Conservation (phyloP, 2,113 vertebrate species). For the Dendropsophus ebraccatus region DNA sequence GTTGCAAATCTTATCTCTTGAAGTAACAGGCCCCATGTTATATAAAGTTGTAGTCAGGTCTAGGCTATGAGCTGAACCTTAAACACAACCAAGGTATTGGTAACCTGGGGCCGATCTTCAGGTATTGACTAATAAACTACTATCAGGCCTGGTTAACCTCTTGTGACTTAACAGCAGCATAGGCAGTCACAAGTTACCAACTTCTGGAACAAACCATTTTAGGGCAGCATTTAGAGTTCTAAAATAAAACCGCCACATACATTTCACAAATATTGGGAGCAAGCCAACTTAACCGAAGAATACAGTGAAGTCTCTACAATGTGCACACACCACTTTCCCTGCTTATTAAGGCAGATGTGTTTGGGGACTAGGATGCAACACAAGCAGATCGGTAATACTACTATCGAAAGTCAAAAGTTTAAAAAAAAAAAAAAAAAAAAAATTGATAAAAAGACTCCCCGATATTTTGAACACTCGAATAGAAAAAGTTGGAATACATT, state of each 20-base stretch:
- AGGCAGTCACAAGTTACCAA: background rate
- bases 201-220: slow-evolving; percentile 58
- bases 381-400: background rate
- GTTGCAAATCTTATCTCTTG: slow-evolving; percentile 76
- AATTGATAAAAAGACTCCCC: background rate
- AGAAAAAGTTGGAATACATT: slow-evolving; percentile 51
- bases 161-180: background rate
- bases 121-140: background rate
- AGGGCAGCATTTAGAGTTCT: slow-evolving; percentile 70
- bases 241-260: slow-evolving; percentile 34
- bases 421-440: background rate
- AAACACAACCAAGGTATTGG: slow-evolving; percentile 55
- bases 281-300: slow-evolving; percentile 50
- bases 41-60: slow-evolving; percentile 60
- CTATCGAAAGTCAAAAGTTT: background rate
- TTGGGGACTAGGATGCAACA: background rate
- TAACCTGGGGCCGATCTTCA: background rate
- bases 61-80: slow-evolving; percentile 62
- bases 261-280: slow-evolving; percentile 41
- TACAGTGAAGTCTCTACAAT: slow-evolving; percentile 34
- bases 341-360: slow-evolving; percentile 54
- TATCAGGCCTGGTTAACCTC: background rate
- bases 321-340: slow-evolving; percentile 21
- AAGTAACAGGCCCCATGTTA: slow-evolving; percentile 63
- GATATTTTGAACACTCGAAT: background rate